Base-by-base conservation (phyloP, 2,113 vertebrate species). In the Glareola pratincola region DNA sequence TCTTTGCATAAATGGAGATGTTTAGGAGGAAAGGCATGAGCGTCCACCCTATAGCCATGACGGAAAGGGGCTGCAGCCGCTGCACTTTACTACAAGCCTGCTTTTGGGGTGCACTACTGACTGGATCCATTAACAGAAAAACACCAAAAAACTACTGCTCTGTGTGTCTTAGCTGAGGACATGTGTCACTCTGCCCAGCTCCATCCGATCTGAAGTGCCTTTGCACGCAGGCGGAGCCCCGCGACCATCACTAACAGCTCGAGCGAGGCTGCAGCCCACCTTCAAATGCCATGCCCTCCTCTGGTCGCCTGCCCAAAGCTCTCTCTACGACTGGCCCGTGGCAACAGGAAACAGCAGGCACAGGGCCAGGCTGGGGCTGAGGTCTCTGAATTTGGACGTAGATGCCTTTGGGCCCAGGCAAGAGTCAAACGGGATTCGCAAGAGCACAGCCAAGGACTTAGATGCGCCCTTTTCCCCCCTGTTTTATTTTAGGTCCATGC, bases 211-310 rank as follows among this genome's bases (percentile, higher is more conserved):
- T 26, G 21, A 59, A 53, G n/a, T 7, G 12, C 20, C 34, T 16
- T n/a, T 1, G 1, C 39, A 14, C 12, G 2, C 0, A 29, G 22
- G n/a, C 30, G 68, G 47, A 79, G 36, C 14, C 6, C 15, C 48
- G 37, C 12, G 12, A 29, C 54, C 41, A 39, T 15, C 62, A 4
- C 14, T 26, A 16, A 1, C 27, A 34, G 74, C 26, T 3, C 32
- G 2, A 9, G 4, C 19, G 7, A 39, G 39, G 79, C 53, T 54
- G 59, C 32, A 75, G n/a, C 68, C 9, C 60, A 4, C 17, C 4
- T 14, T 6, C 24, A 18, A 4, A 36, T 1, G 5, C 0, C 2
- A 50, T 24, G 13, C 10, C 4, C 32, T 66, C 37, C 72, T 47
- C 45, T 47, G 29, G 26, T 36, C 3, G 34, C 14, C 43, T 57